Conservation (phyloP, 2,888 invertebrate genomes). For the Leucophenga montana region DNA sequence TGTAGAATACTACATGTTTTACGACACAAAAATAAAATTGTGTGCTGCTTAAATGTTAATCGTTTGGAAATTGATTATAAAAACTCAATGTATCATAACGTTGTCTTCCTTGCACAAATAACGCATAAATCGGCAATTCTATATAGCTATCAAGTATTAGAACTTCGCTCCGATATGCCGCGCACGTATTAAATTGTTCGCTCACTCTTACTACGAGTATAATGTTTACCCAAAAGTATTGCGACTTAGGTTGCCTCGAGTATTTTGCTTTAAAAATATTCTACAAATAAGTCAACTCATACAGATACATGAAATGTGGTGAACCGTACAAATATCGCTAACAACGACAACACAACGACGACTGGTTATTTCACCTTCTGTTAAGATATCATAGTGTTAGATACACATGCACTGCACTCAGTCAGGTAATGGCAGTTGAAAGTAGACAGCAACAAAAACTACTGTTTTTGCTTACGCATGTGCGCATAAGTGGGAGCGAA, state of each 20-base stretch:
- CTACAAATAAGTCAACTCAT: constrained; percentile 6
- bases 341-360: not conserved
- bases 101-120: too few species aligned
- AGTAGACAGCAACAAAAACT: constrained; percentile 26
- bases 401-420: constrained; percentile 15
- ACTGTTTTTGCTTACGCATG: not conserved
- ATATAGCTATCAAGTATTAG: too few species aligned
- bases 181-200: not conserved
- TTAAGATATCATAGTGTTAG: not conserved
- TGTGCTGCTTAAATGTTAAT: not conserved
- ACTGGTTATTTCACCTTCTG: not conserved
- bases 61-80: not conserved
- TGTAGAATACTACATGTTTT: constrained; percentile 1
- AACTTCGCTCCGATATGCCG: not conserved
- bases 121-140: too few species aligned
- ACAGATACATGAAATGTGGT: constrained; percentile 18
- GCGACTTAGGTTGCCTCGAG: constrained; percentile 10
- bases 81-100: too few species aligned
- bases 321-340: not conserved
- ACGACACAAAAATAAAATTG: not conserved
- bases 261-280: not conserved
- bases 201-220: not conserved
- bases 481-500: constrained; percentile 19
- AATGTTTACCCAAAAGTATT: constrained; percentile 24
- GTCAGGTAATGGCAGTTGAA: constrained; percentile 26